phyloP scores from a whole-genome alignment of 2,888 invertebrate species.

The Azorinus chamasolen region DNA sequence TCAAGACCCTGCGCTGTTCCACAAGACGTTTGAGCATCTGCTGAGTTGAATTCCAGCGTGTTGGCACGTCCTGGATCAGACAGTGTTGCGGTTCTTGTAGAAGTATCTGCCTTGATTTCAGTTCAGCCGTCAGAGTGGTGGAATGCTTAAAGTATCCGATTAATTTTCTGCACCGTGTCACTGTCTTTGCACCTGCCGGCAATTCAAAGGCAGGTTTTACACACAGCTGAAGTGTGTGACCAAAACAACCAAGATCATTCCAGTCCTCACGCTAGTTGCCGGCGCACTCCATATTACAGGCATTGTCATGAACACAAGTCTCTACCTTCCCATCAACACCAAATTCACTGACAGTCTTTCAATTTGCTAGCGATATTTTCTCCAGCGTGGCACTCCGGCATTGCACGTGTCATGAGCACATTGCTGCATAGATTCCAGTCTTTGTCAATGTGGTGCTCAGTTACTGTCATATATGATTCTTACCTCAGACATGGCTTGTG shows the following conservation, averaged over 20 bases:
- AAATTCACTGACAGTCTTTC: not conserved
- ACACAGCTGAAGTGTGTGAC: constrained; percentile 42
- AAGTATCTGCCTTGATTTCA: constrained; percentile 16
- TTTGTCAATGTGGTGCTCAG: constrained; percentile 1
- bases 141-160: constrained; percentile 50
- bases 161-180: constrained; percentile 23
- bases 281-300: constrained; percentile 35
- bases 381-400: too few relatives aligned
- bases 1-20: constrained; percentile 32
- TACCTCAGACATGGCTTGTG: too few relatives aligned
- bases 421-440: constrained; percentile 6
- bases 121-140: constrained; percentile 28
- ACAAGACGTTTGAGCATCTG: constrained; percentile 24
- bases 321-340: not conserved
- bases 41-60: constrained; percentile 37
- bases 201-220: constrained; percentile 36
- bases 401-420: constrained; percentile 18
- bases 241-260: constrained; percentile 27
- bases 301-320: constrained; percentile 34
- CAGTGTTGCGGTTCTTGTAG: constrained; percentile 24
- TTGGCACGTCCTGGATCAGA: constrained; percentile 23
- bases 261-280: constrained; percentile 14
- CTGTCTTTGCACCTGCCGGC: constrained; percentile 7
- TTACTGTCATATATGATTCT: constrained; percentile 6
- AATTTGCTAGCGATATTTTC: not conserved